These are phyloP conservation scores for Drosophila eugracilis DNA, from an alignment of 1,140 invertebrate genomes.

Conservation along the genomic window DNA sequence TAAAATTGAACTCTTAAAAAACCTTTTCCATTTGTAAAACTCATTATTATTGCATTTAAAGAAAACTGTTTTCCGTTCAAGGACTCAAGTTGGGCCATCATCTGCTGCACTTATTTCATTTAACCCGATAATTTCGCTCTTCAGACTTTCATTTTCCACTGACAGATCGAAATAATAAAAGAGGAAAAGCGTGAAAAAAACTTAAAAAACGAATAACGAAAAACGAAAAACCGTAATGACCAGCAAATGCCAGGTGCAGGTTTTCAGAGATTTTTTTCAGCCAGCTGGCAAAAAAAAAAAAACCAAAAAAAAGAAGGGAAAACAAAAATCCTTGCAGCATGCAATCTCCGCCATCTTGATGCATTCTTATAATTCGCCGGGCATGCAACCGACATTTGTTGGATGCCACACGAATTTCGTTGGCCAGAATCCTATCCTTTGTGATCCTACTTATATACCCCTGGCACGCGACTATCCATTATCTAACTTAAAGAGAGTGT, in stretches of 20 bases:
- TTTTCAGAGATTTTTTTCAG: constrained; percentile 23
- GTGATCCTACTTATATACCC: constrained; percentile 50
- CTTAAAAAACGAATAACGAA: not conserved
- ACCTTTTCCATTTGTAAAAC: not conserved
- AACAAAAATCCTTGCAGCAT: constrained; percentile 30
- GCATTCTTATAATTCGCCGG: constrained; percentile 27
- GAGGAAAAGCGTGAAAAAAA: too few species aligned
- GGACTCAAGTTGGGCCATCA: too few species aligned
- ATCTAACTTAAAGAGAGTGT: constrained; percentile 46
- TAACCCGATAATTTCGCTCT: constrained; percentile 12
- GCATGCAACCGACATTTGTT: constrained; percentile 46
- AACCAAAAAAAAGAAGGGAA: too few species aligned
- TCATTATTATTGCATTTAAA: too few species aligned
- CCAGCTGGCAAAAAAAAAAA: not conserved
- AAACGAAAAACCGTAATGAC: constrained; percentile 10
- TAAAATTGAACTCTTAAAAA: not conserved
- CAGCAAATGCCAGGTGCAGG: constrained; percentile 33
- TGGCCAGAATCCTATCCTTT: not conserved
- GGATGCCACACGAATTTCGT: constrained; percentile 26
- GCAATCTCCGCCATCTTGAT: constrained; percentile 37
- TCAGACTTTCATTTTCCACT: constrained; percentile 21
- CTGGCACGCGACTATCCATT: constrained; percentile 65
- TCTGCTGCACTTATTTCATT: constrained; percentile 10
- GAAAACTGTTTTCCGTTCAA: constrained; percentile 1
- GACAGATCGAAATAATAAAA: not conserved